These are phyloP conservation scores for Furnarius figulus DNA, from an alignment of 2,113 vertebrate genomes.

Conservation along the genomic window DNA sequence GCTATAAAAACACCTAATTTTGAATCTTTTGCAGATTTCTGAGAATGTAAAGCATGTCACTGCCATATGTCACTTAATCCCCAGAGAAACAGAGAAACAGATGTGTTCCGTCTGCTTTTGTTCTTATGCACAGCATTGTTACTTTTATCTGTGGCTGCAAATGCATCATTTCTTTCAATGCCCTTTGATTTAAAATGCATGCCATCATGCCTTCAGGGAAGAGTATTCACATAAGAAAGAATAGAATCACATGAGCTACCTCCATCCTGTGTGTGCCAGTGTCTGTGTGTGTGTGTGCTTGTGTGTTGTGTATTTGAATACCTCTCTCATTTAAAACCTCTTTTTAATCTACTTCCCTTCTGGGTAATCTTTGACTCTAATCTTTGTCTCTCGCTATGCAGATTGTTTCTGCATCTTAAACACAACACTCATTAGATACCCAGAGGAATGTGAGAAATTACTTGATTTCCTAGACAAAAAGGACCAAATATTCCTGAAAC, in stretches of 20 bases:
- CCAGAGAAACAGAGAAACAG: neutral
- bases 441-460: neutral
- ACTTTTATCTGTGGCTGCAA: neutral
- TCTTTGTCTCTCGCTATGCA: neutral
- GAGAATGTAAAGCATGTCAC: neutral
- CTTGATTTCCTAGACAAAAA: neutral
- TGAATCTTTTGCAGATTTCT: constrained; percentile 18
- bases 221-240: neutral
- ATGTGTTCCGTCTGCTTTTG: constrained; percentile 7
- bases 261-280: neutral
- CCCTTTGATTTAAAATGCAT: neutral
- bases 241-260: neutral
- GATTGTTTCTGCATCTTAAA: constrained; percentile 14
- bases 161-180: neutral
- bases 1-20: neutral
- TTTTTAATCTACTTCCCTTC: constrained; percentile 36
- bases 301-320: neutral
- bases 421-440: neutral
- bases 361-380: constrained; percentile 20
- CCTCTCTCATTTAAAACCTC: neutral
- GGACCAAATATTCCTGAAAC: neutral
- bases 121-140: neutral
- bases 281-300: neutral
- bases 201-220: neutral
- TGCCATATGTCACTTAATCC: constrained; percentile 10